These are phyloP conservation scores for Conus canariensis DNA, from an alignment of 2,888 invertebrate genomes.

Conservation along the genomic window DNA sequence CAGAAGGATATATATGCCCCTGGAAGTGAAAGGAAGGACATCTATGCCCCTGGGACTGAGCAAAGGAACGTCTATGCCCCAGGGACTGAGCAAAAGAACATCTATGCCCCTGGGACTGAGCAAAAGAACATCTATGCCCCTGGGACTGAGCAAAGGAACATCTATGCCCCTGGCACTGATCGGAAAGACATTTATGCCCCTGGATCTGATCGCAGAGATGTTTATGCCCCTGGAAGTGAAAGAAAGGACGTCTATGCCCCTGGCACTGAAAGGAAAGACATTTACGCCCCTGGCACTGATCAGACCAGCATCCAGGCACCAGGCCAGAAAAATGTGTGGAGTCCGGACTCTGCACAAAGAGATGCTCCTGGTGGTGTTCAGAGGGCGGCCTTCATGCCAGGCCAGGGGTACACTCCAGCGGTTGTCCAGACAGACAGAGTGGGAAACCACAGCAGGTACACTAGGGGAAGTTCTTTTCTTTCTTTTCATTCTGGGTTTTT, in stretches of 20 bases:
- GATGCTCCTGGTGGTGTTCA: neutral
- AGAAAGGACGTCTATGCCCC: neutral
- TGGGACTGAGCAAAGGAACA: neutral
- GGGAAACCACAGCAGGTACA: constrained; percentile 61
- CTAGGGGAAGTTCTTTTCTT: too few species aligned
- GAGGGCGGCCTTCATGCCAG: neutral
- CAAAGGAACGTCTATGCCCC: neutral
- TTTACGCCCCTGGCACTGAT: neutral
- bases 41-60: neutral
- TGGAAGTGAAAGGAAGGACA: neutral
- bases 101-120: neutral
- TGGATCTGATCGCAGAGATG: neutral
- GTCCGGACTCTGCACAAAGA: neutral
- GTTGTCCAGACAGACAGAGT: constrained; percentile 25
- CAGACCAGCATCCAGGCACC: neutral
- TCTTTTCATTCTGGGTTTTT: too few species aligned
- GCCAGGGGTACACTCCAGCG: neutral
- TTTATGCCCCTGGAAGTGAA: neutral
- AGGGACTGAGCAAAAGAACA: neutral
- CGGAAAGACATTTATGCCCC: neutral
- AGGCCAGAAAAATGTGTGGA: neutral
- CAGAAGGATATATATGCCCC: neutral
- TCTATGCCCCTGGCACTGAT: neutral
- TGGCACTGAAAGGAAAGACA: neutral
- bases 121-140: neutral